Conservation (phyloP, 2,797 vertebrate genomes). For the Bovichtus diacanthus region DNA sequence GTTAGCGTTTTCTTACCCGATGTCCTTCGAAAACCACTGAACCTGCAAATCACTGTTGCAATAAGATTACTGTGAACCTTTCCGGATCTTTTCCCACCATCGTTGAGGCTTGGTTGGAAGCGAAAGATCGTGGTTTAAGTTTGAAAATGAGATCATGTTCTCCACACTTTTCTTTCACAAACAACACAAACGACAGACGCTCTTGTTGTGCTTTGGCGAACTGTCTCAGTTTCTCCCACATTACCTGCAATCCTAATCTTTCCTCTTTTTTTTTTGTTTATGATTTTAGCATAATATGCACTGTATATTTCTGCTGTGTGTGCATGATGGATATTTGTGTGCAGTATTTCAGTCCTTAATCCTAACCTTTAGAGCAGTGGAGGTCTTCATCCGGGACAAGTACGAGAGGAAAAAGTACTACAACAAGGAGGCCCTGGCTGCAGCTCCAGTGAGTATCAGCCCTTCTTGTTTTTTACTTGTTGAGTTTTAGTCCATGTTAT, state of each 20-base stretch:
- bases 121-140: not conserved
- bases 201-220: too few species aligned
- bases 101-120: not conserved
- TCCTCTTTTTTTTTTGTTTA: not conserved
- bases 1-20: not conserved
- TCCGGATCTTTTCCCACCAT: not conserved
- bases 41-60: not conserved
- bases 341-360: slow-evolving; percentile 83
- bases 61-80: not conserved
- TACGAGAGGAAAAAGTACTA: slow-evolving; percentile 99
- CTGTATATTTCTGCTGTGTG: not conserved
- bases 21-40: not conserved
- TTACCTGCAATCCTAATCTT: not conserved
- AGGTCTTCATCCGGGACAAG: slow-evolving; percentile 99
- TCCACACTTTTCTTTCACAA: not conserved
- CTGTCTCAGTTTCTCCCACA: not conserved
- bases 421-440: slow-evolving; percentile 88
- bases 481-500: not conserved
- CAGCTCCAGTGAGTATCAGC: slow-evolving; percentile 89
- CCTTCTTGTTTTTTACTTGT: not conserved
- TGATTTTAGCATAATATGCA: not conserved
- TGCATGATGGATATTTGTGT: not conserved
- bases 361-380: slow-evolving; percentile 91
- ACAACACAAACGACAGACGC: too few species aligned
- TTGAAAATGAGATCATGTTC: not conserved